Conservation (phyloP, 2,797 vertebrate genomes). For the Rhabdophis nuchalis region DNA sequence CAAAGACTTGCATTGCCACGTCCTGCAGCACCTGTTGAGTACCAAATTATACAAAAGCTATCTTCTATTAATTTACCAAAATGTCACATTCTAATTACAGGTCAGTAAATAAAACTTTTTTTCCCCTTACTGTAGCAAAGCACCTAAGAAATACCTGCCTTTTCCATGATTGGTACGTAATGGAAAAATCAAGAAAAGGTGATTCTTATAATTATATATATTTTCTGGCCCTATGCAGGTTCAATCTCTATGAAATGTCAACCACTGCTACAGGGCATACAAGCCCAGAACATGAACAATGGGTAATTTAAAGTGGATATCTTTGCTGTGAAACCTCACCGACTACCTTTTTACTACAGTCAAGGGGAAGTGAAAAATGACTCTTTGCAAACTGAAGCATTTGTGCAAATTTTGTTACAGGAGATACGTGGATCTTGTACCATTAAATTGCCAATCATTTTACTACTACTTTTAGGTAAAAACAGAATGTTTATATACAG, state of each 20-base stretch:
- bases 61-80: conserved; percentile 66
- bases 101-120: conserved; percentile 68
- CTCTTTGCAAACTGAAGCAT: conserved; percentile 46
- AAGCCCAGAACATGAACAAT: conserved; percentile 45
- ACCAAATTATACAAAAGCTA: conserved; percentile 53
- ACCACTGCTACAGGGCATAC: conserved; percentile 66
- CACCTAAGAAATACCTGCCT: conserved; percentile 57
- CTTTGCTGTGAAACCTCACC: conserved; percentile 19
- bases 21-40: conserved; percentile 47
- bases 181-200: conserved; percentile 63
- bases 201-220: conserved; percentile 66
- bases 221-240: conserved; percentile 56
- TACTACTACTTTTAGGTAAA: neutral
- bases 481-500: neutral
- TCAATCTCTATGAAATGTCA: conserved; percentile 74
- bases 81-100: conserved; percentile 68
- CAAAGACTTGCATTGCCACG: conserved; percentile 40
- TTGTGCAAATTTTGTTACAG: conserved; percentile 32
- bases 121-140: conserved; percentile 63
- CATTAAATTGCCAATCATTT: conserved; percentile 18
- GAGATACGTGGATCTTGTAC: conserved; percentile 12
- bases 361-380: conserved; percentile 42
- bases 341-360: conserved; percentile 33
- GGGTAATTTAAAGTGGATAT: conserved; percentile 67
- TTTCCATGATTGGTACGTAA: conserved; percentile 54